Percentiles rank a stretch among this genome's conserved stretches.
These are phyloP conservation scores for Neodon shergylaensis DNA, from an alignment of 2,113 vertebrate genomes.

Conservation along the genomic window DNA sequence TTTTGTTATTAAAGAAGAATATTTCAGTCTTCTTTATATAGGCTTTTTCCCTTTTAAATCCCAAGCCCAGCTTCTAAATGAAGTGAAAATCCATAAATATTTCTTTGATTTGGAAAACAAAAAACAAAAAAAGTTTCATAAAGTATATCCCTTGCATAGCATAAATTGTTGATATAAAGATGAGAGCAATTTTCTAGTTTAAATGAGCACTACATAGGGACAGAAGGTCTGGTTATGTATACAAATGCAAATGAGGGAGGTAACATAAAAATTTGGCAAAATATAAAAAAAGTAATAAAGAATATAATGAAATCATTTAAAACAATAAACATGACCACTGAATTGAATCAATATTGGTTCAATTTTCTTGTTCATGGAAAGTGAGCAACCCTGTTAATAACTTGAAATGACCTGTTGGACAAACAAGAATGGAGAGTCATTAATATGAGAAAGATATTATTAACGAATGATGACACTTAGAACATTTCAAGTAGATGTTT, in stretches of 20 bases:
- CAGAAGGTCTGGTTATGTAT: background rate
- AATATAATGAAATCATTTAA: background rate
- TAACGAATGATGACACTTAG: background rate
- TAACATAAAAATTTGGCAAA: background rate
- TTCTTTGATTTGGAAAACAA: background rate
- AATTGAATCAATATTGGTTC: background rate
- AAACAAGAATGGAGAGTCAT: background rate
- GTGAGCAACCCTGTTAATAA: background rate
- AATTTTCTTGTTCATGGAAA: background rate
- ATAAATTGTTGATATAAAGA: background rate
- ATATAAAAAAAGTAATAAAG: background rate
- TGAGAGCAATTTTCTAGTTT: background rate
- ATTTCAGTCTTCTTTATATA: background rate
- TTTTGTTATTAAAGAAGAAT: background rate
- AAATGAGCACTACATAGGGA: background rate
- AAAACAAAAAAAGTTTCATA: background rate
- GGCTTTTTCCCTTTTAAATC: background rate
- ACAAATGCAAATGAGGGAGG: background rate
- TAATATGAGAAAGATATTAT: background rate
- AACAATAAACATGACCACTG: background rate
- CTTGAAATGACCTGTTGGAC: background rate
- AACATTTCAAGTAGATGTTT: conserved; percentile 8
- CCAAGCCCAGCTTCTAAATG: background rate
- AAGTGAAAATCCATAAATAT: background rate
- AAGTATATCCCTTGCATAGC: background rate